Conservation (phyloP, 2,888 invertebrate genomes). For the Steinernema hermaphroditum region DNA sequence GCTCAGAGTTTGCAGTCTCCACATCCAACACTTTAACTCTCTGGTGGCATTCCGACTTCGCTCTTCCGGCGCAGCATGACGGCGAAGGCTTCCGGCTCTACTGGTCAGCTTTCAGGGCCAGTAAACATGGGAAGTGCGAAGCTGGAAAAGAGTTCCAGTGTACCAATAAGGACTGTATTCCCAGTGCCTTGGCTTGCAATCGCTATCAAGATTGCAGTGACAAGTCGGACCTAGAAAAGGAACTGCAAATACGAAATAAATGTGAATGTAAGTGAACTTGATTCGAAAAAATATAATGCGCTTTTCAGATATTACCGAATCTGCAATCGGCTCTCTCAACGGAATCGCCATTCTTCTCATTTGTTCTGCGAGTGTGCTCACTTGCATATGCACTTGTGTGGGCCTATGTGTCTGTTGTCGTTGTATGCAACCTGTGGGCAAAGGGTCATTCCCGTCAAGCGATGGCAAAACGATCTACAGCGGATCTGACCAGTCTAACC, state of each 20-base stretch:
- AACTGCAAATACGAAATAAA: conserved; percentile 28
- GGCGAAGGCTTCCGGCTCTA: conserved; percentile 35
- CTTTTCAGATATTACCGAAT: conserved; percentile 33
- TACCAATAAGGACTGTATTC: conserved; percentile 35
- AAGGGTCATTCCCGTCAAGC: neutral
- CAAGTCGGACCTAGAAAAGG: conserved; percentile 33
- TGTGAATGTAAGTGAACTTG: conserved; percentile 28
- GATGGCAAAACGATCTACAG: conserved; percentile 14
- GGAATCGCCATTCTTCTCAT: conserved; percentile 33
- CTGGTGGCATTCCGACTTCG: conserved; percentile 37
- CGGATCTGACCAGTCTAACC: conserved; percentile 11
- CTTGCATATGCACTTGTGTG: conserved; percentile 22
- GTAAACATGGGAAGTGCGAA: neutral
- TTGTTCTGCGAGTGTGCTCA: conserved; percentile 25
- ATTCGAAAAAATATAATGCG: neutral
- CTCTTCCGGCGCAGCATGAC: conserved; percentile 10
- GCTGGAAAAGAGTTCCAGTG: conserved; percentile 36
- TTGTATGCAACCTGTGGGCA: conserved; percentile 12
- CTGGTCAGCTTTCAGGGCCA: conserved; percentile 36
- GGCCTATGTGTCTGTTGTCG: conserved; percentile 15
- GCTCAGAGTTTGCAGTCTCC: conserved; percentile 33
- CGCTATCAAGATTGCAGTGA: conserved; percentile 35
- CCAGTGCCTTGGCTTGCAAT: conserved; percentile 35
- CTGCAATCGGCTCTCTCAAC: conserved; percentile 31
- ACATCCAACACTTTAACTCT: conserved; percentile 36